A percentile compares a stretch with the other conserved stretches of the same genome.
phyloP scores from a whole-genome alignment of 2,113 vertebrate genomes.

The Pelodiscus sinensis region DNA sequence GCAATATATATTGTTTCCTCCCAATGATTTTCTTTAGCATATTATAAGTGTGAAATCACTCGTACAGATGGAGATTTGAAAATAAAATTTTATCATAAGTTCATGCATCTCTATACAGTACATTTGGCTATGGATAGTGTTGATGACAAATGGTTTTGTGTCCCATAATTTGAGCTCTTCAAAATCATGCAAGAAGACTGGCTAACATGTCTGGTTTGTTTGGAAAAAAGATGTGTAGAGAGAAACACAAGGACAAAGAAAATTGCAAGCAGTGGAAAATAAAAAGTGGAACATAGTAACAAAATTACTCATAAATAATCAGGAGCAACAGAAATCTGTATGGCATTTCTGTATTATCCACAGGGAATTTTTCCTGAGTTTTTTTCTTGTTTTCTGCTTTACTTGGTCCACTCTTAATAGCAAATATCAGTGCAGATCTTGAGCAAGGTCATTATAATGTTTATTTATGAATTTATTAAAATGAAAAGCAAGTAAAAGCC shows the following conservation, averaged over 20 bases:
- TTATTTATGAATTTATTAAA: background rate
- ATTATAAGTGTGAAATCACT: background rate
- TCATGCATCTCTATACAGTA: background rate
- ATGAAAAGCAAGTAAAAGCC: background rate
- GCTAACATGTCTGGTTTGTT: background rate
- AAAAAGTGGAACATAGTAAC: background rate
- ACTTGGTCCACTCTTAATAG: background rate
- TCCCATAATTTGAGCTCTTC: background rate
- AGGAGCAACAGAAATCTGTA: background rate
- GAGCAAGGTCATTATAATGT: background rate
- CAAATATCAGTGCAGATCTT: background rate
- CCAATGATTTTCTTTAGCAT: background rate
- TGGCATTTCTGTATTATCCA: background rate
- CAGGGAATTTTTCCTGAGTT: background rate
- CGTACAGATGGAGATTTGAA: background rate
- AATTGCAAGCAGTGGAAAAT: background rate
- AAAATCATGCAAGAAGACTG: background rate
- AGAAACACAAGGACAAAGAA: constrained; percentile 1
- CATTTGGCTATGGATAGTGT: background rate
- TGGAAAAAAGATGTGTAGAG: constrained; percentile 10
- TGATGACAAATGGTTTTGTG: constrained; percentile 11
- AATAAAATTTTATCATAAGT: background rate
- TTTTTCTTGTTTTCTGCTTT: background rate
- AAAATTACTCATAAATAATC: background rate
- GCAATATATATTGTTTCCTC: constrained; percentile 12